Conservation (phyloP, 2,113 vertebrate genomes). For the Seriola dumerili region DNA sequence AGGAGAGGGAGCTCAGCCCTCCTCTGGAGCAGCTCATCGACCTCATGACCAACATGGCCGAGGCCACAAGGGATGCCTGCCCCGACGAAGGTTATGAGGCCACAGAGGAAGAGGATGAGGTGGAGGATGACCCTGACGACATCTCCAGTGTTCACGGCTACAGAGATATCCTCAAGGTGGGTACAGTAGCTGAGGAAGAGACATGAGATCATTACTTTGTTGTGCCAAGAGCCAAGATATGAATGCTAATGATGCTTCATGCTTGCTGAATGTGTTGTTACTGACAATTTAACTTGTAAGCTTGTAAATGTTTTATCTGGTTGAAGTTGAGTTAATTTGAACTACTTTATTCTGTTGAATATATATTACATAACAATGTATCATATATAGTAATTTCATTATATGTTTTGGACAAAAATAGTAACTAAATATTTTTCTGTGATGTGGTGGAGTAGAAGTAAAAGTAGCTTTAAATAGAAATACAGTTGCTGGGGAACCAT, state of each 20-base stretch:
- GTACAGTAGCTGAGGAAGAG: background rate
- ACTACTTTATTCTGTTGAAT: background rate
- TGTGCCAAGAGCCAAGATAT: no score
- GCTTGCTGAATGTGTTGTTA: background rate
- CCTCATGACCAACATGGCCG: conserved; percentile 93
- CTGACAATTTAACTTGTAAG: background rate
- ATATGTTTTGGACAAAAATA: background rate
- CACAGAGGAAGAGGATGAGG: conserved; percentile 91
- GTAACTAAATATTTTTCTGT: background rate
- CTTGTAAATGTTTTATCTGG: background rate
- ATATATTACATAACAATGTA: background rate
- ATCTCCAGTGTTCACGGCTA: conserved; percentile 85
- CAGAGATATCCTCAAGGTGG: conserved; percentile 94
- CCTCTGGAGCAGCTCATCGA: conserved; percentile 96
- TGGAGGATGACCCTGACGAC: conserved; percentile 77
- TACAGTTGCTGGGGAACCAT: background rate
- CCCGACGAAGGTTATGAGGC: conserved; percentile 96
- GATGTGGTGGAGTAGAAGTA: background rate
- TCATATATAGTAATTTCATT: no score
- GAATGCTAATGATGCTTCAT: no score
- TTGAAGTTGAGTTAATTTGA: background rate
- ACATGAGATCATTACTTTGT: no score
- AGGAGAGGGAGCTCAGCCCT: conserved; percentile 95
- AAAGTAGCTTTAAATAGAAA: background rate
- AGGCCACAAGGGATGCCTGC: conserved; percentile 85